Evolutionary conservation across 2,113 vertebrate species (phyloP), one percentile per base, ranked within the genome.

Genomic region (Antennarius striatus): DNA sequence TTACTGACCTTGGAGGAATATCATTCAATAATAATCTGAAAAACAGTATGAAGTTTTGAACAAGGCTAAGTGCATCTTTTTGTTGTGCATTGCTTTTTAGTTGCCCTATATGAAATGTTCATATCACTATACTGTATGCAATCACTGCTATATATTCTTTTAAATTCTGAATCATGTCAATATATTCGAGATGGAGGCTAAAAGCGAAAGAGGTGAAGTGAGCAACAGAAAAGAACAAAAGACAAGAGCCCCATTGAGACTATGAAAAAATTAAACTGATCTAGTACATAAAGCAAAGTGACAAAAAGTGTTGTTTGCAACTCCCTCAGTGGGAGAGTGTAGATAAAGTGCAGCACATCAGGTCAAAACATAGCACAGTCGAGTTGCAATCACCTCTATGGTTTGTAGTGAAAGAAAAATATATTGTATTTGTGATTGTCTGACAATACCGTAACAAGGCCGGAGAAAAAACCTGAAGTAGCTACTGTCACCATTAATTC

Each of bases 231-330:
- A 65, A 69, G 79, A 54, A 81, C 78, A 82, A 61, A 75, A 58
- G 47, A 51, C 42, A 56, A 65, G 54, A 78, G 60, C 57, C 30
- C 56, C 56, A 4, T 28, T 15, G 71, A 36, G 32, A 64, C 63
- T 67, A 71, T 75, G 71, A 70, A 63, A 50, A 64, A 64, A 67
- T 5, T 53, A 71, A 67, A 72, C 42, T 51, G 32, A 47, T 29
- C 53, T 54, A 32, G 62, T 45, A 22, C 49, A 42, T 56, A 60
- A 45, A 78, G 51, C 29, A 51, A 74, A 67, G 79, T 74, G 85
- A 80, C 76, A 80, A 65, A 36, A 74, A 67, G 64, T 51, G 71
- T 66, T 63, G n/a, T 66, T 63, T 68, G 47, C 29, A 62, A 11
- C 62, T 65, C 58, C 58, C 54, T 67, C 43, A 52, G 71, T 22